Evolutionary conservation across 2,113 vertebrate genomes (phyloP).

Genomic region (Atrichornis clamosus): DNA sequence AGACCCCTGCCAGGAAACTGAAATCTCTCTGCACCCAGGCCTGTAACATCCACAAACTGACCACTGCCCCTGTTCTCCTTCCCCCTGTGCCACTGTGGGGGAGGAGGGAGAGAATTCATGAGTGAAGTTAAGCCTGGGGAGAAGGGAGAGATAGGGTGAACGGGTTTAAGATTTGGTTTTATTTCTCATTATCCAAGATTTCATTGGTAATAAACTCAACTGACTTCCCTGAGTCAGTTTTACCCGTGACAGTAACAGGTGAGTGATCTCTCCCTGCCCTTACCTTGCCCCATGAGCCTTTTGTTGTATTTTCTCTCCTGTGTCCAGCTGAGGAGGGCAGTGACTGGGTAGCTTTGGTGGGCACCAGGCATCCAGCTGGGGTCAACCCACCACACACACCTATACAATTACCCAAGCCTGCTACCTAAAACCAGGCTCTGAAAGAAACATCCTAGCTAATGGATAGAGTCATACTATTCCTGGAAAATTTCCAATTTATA

Average conservation of each 20-base stretch:
- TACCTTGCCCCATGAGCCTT: not conserved
- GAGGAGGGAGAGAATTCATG: not conserved
- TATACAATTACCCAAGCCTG: not conserved
- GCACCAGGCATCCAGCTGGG: too few species aligned
- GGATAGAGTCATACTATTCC: not conserved
- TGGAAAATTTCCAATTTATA: not conserved
- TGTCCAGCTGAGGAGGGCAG: not conserved
- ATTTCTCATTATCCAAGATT: not conserved
- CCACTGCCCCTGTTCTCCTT: not conserved
- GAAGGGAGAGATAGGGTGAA: not conserved
- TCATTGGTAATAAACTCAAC: not conserved
- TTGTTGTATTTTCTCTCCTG: rapidly evolving
- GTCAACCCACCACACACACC: not conserved
- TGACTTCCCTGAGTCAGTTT: not conserved
- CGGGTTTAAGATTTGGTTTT: not conserved
- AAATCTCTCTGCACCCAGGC: too few species aligned
- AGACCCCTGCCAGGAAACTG: too few species aligned
- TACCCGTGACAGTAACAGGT: not conserved
- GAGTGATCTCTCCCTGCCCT: not conserved
- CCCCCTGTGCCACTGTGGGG: not conserved
- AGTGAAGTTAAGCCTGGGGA: not conserved
- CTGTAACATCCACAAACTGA: too few species aligned
- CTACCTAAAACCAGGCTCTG: not conserved
- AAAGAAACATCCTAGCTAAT: not conserved
- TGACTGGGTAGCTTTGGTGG: not conserved